Conservation (phyloP, 2,888 invertebrate species). For the Yponomeuta cagnagella region DNA sequence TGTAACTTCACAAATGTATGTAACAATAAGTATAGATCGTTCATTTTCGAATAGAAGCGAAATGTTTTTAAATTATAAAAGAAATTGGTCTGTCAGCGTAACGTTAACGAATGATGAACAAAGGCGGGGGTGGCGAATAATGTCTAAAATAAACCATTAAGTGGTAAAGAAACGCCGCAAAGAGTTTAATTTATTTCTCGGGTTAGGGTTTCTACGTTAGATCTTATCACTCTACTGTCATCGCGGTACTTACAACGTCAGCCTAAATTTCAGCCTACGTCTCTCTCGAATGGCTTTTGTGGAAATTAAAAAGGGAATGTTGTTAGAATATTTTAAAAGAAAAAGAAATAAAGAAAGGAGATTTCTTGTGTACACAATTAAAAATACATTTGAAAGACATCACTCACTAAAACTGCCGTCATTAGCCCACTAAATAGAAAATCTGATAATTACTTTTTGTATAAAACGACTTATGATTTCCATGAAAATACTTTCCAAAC, state of each 20-base stretch:
- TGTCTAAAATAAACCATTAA: not conserved
- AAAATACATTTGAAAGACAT: constrained; percentile 16
- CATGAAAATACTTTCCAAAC: constrained; percentile 1
- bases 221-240: not conserved
- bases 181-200: not conserved
- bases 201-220: not conserved
- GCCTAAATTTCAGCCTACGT: not conserved
- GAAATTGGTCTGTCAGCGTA: not conserved
- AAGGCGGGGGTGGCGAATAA: not conserved
- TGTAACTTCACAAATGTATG: too few species aligned
- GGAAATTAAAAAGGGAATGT: constrained; percentile 14
- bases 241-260: not conserved
- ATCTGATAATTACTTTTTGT: not conserved
- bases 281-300: not conserved
- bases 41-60: not conserved
- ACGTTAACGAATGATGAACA: not conserved
- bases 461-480: not conserved
- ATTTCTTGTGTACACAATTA: not conserved
- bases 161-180: not conserved
- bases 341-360: constrained; percentile 15
- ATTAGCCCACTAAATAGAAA: not conserved
- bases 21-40: too few species aligned
- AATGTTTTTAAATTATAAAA: not conserved
- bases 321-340: constrained; percentile 15
- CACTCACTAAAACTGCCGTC: not conserved